Evolutionary conservation across 2,113 vertebrate species (phyloP).

Genomic region (Sitta europaea): DNA sequence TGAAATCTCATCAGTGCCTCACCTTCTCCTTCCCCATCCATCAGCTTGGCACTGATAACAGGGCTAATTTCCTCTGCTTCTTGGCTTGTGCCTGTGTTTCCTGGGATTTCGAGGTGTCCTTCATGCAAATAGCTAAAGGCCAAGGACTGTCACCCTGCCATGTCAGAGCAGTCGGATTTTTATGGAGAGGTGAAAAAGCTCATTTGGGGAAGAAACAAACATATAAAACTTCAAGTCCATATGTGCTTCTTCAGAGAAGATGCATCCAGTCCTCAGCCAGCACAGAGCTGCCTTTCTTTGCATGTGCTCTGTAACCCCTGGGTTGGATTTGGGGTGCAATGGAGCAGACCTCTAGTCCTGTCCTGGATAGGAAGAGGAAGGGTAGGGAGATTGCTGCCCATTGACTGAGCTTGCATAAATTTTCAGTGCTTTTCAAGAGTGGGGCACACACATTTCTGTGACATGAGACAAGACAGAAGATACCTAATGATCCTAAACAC

Average conservation of each 20-base stretch:
- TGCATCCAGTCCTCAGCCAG: neutral
- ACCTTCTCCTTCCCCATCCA: neutral
- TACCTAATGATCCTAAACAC: neutral
- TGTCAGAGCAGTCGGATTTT: neutral
- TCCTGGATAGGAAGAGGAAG: neutral
- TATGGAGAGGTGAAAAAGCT: neutral
- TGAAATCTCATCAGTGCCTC: neutral
- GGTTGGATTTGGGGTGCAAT: neutral
- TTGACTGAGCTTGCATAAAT: neutral
- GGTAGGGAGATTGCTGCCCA: neutral
- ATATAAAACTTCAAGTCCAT: neutral
- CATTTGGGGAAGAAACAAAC: neutral
- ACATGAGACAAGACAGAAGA: neutral
- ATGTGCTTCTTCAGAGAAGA: neutral
- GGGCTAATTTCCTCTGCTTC: neutral
- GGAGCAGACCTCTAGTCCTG: neutral
- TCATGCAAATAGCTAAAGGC: neutral
- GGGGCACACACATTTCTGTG: neutral
- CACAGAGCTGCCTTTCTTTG: neutral
- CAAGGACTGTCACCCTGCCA: neutral
- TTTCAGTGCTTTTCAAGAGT: neutral
- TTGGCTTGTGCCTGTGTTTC: neutral
- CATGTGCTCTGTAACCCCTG: neutral
- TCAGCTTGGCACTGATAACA: neutral
- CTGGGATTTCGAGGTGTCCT: neutral